phyloP scores from a whole-genome alignment of 2,113 vertebrate genomes.

The Crotalus helleri region DNA sequence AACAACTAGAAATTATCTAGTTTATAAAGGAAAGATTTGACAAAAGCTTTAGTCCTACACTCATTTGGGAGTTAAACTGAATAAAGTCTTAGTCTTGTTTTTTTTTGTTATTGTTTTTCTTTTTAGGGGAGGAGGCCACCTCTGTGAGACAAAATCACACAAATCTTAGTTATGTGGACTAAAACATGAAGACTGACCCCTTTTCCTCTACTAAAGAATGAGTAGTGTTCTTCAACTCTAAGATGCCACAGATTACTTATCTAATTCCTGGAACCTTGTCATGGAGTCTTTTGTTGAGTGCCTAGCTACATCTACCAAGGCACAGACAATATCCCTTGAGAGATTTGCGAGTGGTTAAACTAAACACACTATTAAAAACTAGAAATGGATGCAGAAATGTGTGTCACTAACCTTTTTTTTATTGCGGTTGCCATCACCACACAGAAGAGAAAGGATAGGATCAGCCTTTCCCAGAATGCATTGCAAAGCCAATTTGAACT shows the following conservation, averaged over 20 bases:
- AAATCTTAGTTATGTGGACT: not conserved
- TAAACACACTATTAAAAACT: not conserved
- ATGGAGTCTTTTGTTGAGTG: not conserved
- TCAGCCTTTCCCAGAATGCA: conserved; percentile 38
- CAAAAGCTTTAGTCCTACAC: not conserved
- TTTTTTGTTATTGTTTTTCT: not conserved
- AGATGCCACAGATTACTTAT: not conserved
- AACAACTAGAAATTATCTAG: not conserved
- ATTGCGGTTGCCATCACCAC: not conserved
- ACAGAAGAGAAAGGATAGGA: not conserved
- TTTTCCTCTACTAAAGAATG: not conserved
- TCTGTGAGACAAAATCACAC: not conserved
- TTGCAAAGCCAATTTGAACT: conserved; percentile 21
- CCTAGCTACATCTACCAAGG: not conserved
- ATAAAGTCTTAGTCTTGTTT: not conserved
- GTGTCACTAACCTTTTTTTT: not conserved
- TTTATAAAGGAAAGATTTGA: not conserved
- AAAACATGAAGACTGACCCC: not conserved
- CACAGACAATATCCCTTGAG: not conserved
- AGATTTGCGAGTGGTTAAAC: conserved; percentile 1
- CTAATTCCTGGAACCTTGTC: not conserved
- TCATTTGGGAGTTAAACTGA: not conserved
- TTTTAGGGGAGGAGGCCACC: too few relatives aligned
- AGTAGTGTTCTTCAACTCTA: not conserved
- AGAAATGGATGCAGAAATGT: not conserved